Percentiles rank a stretch among this genome's conserved stretches.
phyloP scores from a whole-genome alignment of 1,140 invertebrate genomes.

The Gonioctena quinquepunctata region DNA sequence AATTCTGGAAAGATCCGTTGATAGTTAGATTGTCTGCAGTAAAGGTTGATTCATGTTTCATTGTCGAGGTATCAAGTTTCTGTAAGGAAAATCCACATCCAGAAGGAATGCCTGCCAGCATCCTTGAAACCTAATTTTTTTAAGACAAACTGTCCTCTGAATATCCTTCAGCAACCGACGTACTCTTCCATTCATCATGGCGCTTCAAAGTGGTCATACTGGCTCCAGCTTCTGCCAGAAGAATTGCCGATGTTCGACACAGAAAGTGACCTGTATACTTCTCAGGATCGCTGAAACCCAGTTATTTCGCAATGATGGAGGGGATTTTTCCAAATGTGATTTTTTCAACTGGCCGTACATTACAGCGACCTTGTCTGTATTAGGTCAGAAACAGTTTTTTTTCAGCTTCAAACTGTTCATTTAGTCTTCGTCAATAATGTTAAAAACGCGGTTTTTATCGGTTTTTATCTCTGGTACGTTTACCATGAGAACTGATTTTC shows the following conservation, averaged over 20 bases:
- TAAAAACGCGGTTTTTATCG: neutral
- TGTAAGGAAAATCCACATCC: neutral
- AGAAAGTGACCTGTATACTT: too few species aligned
- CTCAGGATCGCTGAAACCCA: too few species aligned
- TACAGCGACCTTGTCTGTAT: too few species aligned
- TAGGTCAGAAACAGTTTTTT: neutral
- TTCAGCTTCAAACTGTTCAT: neutral
- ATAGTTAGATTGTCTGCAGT: neutral
- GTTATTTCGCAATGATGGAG: neutral
- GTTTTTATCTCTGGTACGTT: neutral
- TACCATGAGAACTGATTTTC: too few species aligned
- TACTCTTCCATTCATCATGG: neutral
- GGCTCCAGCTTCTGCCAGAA: neutral
- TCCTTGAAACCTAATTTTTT: neutral
- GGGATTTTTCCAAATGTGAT: neutral
- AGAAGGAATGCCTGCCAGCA: neutral
- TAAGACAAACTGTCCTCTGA: too few species aligned
- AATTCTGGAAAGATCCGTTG: neutral
- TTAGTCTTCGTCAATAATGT: neutral
- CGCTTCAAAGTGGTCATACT: neutral
- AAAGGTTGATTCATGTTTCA: neutral
- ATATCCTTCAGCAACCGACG: neutral
- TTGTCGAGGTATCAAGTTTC: neutral
- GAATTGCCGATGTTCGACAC: neutral
- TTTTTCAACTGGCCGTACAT: conserved; percentile 2